phyloP scores from a whole-genome alignment of 2,888 invertebrate species.

The Ferrisia virgata region DNA sequence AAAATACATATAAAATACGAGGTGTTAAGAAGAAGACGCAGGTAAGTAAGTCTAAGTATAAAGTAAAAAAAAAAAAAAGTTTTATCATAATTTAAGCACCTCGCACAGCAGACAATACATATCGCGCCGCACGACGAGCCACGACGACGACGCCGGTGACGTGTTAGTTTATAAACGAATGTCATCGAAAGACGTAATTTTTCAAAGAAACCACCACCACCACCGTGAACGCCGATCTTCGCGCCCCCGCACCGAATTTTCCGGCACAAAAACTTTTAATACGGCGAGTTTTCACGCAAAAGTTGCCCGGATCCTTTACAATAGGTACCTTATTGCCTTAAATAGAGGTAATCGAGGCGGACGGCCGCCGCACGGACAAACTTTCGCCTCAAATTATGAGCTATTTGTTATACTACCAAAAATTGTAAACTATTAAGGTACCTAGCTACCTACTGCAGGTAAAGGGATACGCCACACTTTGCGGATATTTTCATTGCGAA shows the following conservation, averaged over 20 bases:
- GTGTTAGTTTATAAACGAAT: constrained; percentile 15
- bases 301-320: not conserved
- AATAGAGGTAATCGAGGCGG: not conserved
- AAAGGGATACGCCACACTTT: too few relatives aligned
- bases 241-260: not conserved
- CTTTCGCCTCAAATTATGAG: not conserved
- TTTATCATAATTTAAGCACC: not conserved
- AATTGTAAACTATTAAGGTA: not conserved
- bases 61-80: not conserved
- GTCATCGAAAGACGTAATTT: constrained; percentile 5
- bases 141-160: not conserved
- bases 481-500: not conserved
- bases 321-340: not conserved
- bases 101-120: not conserved
- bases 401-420: not conserved
- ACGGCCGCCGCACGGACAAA: not conserved
- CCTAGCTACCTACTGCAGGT: not conserved
- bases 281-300: not conserved
- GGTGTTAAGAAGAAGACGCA: too few relatives aligned
- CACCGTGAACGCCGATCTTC: too few relatives aligned
- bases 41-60: too few relatives aligned
- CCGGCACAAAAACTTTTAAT: not conserved
- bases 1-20: too few relatives aligned
- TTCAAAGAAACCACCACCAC: not conserved
- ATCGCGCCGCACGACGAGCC: not conserved